Percentiles rank a stretch among this genome's conserved stretches.
These are phyloP conservation scores for Oxyteleia sp. DNA, from an alignment of 2,888 invertebrate genomes.

Conservation along the genomic window DNA sequence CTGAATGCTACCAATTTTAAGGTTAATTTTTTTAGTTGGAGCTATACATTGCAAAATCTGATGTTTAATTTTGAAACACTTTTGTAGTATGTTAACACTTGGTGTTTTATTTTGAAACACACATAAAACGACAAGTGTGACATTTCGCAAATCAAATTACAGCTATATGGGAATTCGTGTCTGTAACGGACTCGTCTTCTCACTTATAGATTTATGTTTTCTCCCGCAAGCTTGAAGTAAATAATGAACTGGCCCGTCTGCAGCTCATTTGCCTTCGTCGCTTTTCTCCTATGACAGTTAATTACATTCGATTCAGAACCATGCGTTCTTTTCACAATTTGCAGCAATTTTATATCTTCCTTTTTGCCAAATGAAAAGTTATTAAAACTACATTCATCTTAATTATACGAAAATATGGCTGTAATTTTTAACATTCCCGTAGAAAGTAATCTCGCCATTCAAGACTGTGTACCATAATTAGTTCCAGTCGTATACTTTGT, in stretches of 20 bases:
- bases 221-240: too few relatives aligned
- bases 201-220: too few relatives aligned
- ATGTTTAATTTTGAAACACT: too few relatives aligned
- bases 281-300: slow-evolving; percentile 53
- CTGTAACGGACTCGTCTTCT: too few relatives aligned
- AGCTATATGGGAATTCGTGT: too few relatives aligned
- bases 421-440: slow-evolving; percentile 20
- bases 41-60: too few relatives aligned
- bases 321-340: slow-evolving; percentile 41
- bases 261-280: slow-evolving; percentile 27
- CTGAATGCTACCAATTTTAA: too few relatives aligned
- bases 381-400: slow-evolving; percentile 70
- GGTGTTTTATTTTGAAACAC: too few relatives aligned
- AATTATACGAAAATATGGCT: slow-evolving; percentile 42
- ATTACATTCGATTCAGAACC: slow-evolving; percentile 62
- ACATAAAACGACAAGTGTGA: too few relatives aligned
- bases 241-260: slow-evolving; percentile 7
- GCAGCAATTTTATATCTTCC: slow-evolving; percentile 23
- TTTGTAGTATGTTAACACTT: too few relatives aligned
- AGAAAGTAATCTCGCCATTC: slow-evolving; percentile 8
- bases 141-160: too few relatives aligned
- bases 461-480: slow-evolving; percentile 28
- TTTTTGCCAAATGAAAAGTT: slow-evolving; percentile 44
- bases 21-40: too few relatives aligned
- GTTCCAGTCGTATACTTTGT: slow-evolving; percentile 10